phyloP scores from a whole-genome alignment of 92 coral and sea anemone genomes.

The Micromussa lordhowensis region DNA sequence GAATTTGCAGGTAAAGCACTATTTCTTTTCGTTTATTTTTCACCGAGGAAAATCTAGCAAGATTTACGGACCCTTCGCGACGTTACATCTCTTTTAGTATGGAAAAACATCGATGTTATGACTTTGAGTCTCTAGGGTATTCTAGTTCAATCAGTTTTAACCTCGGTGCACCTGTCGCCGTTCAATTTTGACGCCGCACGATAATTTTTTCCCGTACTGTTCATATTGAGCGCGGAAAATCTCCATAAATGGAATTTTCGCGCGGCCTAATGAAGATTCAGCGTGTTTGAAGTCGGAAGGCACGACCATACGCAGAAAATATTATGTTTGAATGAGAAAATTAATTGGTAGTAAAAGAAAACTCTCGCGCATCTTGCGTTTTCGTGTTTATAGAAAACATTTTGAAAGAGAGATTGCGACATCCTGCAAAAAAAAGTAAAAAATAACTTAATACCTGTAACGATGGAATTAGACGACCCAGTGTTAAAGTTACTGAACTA shows the following conservation, averaged over 20 bases:
- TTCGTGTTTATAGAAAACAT: conserved; percentile 20
- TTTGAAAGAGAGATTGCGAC: not conserved
- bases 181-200: conserved; percentile 41
- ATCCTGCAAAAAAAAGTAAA: conserved; percentile 1
- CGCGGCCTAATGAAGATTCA: conserved; percentile 9
- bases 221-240: conserved; percentile 42
- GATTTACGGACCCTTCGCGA: not conserved
- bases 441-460: conserved; percentile 3
- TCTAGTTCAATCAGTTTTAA: conserved; percentile 4
- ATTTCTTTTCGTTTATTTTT: not conserved
- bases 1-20: conserved; percentile 30
- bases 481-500: conserved; percentile 2
- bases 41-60: not conserved
- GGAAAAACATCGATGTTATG: not conserved
- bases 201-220: conserved; percentile 36
- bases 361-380: conserved; percentile 8
- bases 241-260: conserved; percentile 48
- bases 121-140: conserved; percentile 8
- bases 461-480: not conserved
- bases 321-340: not conserved
- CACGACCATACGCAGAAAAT: not conserved
- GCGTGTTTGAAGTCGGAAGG: conserved; percentile 1
- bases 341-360: conserved; percentile 10
- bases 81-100: not conserved
- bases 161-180: conserved; percentile 24